Conservation (phyloP, 2,113 vertebrate genomes). For the Channa maculata region DNA sequence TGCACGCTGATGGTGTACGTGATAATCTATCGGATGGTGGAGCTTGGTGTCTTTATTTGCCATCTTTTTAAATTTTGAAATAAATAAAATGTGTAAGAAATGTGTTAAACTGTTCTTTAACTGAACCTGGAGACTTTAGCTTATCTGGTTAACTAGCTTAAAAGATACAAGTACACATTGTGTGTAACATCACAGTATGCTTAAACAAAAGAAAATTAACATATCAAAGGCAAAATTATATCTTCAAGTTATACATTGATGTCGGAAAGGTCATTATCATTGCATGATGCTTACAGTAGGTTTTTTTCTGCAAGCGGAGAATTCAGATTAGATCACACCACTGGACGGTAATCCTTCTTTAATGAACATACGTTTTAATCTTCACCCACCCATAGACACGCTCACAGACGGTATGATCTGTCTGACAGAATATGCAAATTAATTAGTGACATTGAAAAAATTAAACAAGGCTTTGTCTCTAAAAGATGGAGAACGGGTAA, state of each 20-base stretch:
- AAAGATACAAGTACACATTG: too few species aligned
- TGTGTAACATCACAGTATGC: too few species aligned
- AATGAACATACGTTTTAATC: conserved; percentile 74
- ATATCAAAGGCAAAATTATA: conserved; percentile 42
- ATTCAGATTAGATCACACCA: conserved; percentile 62
- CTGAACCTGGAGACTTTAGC: too few species aligned
- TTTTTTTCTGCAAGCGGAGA: conserved; percentile 37
- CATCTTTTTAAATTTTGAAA: too few species aligned
- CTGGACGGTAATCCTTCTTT: conserved; percentile 59
- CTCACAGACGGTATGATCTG: not conserved
- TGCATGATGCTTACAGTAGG: conserved; percentile 31
- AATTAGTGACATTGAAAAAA: not conserved
- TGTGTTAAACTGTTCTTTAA: too few species aligned
- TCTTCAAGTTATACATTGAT: conserved; percentile 42
- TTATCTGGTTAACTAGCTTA: too few species aligned
- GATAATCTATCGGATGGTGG: too few species aligned
- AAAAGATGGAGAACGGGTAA: not conserved
- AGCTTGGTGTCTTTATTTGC: too few species aligned
- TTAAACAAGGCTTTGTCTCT: not conserved
- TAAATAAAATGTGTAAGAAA: too few species aligned
- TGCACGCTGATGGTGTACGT: too few species aligned
- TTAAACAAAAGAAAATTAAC: too few species aligned
- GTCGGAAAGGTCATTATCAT: conserved; percentile 55
- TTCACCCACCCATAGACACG: not conserved
- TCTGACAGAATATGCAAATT: not conserved